A percentile compares a stretch with the other conserved stretches of the same genome.
phyloP scores from a whole-genome alignment of 2,888 invertebrate genomes.

The Standfussiana lucernea region DNA sequence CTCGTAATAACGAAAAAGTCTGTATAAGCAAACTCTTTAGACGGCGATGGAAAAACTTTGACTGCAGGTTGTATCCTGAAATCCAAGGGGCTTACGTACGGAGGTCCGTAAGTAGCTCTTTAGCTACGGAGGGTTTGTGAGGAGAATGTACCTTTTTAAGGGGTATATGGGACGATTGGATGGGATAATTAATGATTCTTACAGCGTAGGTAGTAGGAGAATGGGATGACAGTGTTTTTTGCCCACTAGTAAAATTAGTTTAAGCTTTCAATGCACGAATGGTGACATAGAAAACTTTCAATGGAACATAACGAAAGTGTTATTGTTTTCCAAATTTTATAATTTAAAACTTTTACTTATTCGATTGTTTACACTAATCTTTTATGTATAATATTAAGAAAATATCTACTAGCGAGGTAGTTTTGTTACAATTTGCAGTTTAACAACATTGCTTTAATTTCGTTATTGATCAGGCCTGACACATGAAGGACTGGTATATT shows the following conservation, averaged over 20 bases:
- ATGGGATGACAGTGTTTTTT: not conserved
- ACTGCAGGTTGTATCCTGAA: constrained; percentile 14
- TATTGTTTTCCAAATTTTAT: no score
- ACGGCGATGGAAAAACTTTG: constrained; percentile 54
- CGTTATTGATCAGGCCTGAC: not conserved
- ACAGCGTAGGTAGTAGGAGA: not conserved
- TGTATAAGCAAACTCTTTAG: constrained; percentile 57
- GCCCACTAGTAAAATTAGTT: no score
- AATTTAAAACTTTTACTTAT: no score
- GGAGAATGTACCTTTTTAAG: constrained; percentile 11
- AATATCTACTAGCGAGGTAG: no score
- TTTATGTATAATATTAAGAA: no score
- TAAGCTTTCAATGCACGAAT: no score
- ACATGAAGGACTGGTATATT: no score
- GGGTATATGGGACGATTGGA: not conserved
- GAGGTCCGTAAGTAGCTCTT: not conserved
- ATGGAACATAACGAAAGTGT: no score
- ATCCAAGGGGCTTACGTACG: constrained; percentile 25
- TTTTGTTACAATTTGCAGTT: no score
- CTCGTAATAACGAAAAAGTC: constrained; percentile 47
- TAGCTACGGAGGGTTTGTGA: not conserved
- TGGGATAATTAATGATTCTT: constrained; percentile 34
- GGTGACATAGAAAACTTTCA: no score
- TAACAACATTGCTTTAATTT: not conserved
- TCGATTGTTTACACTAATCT: no score